Evolutionary conservation across 2,888 invertebrate genomes (phyloP), one percentile per base, ranked within the genome.

Genomic region (Ethmia dodecea): DNA sequence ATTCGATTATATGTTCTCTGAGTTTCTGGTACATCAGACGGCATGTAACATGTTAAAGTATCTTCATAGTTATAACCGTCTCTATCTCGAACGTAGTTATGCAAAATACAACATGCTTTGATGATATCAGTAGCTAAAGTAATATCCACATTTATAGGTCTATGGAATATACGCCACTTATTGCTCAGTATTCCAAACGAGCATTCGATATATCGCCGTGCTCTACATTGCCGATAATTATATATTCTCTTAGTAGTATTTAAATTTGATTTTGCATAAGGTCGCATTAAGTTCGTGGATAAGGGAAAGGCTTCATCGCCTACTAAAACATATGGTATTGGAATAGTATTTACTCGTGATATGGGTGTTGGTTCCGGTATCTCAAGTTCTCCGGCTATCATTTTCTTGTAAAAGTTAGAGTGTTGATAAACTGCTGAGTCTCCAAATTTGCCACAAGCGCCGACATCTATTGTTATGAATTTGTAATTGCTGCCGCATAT

Each of bases 161-260:
- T 33, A 24, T 40, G 42, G 31, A 44, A 38, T 27, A 44, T 42
- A 13, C 38, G 31, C 41, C 44, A 44, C 15, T 44, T 44, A 31
- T 44, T 44, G 25, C 33, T 10, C 22, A 36, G 13, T 27, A 38
- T 34, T 11, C 42, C 42, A 26, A 40, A 40, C 24, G 33, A 15
- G 24, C 37, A 38, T 15, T 42, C 38, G 10, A 42, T 30, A 28
- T 38, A 35, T 18, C 37, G 22, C 20, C 36, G 22, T 22, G 35
- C 42, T 13, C 33, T 15, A 6, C 18, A 20, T 13, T 36, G 24
- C 8, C 34, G 31, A 18, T 37, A 37, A 13, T 40, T 40, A 24
- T 36, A 40, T 29, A 33, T 28, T 30, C 27, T 26, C 28, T 36
- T 18, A 13, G 22, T 24, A 6, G 18, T 32, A 18, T 13, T 9